phyloP scores from a whole-genome alignment of 2,113 vertebrate species.

The Thermophis baileyi region DNA sequence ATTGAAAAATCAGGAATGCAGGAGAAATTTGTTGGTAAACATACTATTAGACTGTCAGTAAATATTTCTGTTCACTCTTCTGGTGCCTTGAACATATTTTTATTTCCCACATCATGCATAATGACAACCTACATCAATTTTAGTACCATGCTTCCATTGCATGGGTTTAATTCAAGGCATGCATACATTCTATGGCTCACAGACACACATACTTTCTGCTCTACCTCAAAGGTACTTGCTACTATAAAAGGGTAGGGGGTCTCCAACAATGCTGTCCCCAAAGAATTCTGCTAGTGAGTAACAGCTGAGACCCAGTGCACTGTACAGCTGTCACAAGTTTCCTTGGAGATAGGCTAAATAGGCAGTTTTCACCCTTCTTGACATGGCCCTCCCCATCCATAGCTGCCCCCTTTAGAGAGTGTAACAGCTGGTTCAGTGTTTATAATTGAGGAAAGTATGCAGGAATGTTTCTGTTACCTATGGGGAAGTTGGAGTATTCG shows the following conservation, averaged over 20 bases:
- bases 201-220: background rate
- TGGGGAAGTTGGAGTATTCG: background rate
- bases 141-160: background rate
- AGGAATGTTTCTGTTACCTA: background rate
- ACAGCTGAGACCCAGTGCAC: background rate
- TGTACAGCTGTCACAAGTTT: rapidly evolving
- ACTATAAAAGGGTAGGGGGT: background rate
- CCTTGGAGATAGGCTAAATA: background rate
- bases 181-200: background rate
- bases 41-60: background rate
- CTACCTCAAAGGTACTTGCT: background rate
- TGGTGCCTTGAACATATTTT: rapidly evolving
- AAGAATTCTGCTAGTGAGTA: background rate
- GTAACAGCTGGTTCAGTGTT: background rate
- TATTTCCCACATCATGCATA: background rate
- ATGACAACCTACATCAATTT: background rate
- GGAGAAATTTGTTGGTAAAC: background rate
- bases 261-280: background rate
- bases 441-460: background rate
- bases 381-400: background rate
- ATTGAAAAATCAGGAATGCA: background rate
- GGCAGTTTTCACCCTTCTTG: background rate
- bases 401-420: background rate
- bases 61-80: background rate
- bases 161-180: background rate